Conservation (phyloP, 2,888 invertebrate genomes). For the Agonopterix arenella region DNA sequence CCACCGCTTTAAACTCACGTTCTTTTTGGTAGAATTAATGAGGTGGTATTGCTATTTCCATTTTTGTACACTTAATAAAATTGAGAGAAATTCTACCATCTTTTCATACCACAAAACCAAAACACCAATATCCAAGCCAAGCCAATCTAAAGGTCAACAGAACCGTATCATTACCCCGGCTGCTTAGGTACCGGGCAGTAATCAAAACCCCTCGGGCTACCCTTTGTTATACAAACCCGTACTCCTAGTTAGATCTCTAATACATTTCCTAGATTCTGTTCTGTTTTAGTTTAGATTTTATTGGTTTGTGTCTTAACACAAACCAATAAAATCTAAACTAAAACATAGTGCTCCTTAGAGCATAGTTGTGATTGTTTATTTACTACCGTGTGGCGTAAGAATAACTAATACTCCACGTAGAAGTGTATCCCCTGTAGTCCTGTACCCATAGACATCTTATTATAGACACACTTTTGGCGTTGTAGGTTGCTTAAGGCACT, state of each 20-base stretch:
- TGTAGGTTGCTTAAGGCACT: no score
- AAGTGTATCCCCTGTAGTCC: no score
- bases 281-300: not conserved
- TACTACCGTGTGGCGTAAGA: not conserved
- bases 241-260: conserved; percentile 25
- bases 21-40: no score
- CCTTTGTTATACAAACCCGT: conserved; percentile 26
- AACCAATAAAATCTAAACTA: not conserved
- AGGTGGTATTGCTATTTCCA: no score
- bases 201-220: conserved; percentile 30
- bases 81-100: not conserved
- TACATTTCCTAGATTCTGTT: conserved; percentile 7
- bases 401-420: no score
- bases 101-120: not conserved
- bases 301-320: not conserved
- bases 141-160: conserved; percentile 26
- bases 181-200: conserved; percentile 13
- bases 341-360: no score
- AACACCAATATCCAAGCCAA: conserved; percentile 2
- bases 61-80: no score
- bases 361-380: not conserved
- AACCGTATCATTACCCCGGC: conserved; percentile 25
- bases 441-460: no score
- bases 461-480: no score
- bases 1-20: no score